phyloP scores from a whole-genome alignment of 2,888 invertebrate species.

The Plebejus argus region DNA sequence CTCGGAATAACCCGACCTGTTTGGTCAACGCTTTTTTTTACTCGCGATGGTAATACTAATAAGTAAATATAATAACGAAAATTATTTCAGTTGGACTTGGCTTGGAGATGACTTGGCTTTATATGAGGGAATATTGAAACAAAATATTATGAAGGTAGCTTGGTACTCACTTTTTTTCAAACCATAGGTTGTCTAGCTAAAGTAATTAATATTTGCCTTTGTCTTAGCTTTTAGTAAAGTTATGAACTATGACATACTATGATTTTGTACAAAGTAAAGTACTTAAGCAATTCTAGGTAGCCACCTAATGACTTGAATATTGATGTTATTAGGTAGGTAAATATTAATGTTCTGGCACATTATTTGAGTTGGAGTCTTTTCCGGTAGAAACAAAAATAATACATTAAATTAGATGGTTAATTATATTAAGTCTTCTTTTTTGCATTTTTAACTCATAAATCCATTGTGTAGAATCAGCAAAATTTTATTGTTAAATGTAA shows the following conservation, averaged over 20 bases:
- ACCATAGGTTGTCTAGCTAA: no score
- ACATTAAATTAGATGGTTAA: background rate
- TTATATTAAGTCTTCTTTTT: no score
- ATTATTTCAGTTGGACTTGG: background rate
- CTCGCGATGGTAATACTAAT: background rate
- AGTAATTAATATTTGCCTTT: no score
- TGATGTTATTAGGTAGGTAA: background rate
- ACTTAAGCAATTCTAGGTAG: background rate
- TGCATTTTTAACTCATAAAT: background rate
- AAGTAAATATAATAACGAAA: slow-evolving; percentile 8
- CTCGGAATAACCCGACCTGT: slow-evolving; percentile 36
- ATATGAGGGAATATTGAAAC: background rate
- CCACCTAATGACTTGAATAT: background rate
- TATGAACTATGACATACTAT: no score
- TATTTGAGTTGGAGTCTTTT: background rate
- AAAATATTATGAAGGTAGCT: background rate
- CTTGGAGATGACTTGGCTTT: no score
- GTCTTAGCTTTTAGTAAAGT: no score
- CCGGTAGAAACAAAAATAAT: background rate
- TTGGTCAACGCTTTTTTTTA: slow-evolving; percentile 30
- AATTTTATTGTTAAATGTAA: no score
- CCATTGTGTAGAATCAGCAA: background rate
- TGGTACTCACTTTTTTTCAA: background rate
- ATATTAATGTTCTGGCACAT: background rate
- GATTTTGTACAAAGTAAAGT: no score